Conservation (phyloP, 2,888 invertebrate species). For the Portevinia maculata region DNA sequence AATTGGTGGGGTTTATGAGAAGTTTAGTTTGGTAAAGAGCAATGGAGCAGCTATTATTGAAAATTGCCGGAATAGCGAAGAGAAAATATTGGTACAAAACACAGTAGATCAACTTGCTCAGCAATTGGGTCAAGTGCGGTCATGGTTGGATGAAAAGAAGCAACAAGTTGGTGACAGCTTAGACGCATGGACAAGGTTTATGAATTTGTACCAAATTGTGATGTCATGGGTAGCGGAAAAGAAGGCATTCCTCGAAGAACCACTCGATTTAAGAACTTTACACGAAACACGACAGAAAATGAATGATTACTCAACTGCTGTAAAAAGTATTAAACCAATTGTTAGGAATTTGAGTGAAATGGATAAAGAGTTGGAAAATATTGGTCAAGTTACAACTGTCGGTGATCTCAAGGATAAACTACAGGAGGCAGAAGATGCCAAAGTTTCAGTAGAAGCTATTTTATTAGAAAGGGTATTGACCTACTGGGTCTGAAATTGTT, state of each 20-base stretch:
- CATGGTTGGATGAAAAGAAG: constrained; percentile 92
- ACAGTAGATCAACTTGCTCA: constrained; percentile 90
- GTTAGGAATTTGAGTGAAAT: constrained; percentile 95
- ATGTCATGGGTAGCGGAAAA: constrained; percentile 93
- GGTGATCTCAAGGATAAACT: constrained; percentile 93
- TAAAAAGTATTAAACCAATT: constrained; percentile 94
- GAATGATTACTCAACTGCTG: constrained; percentile 93
- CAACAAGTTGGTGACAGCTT: constrained; percentile 93
- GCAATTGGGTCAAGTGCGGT: constrained; percentile 90
- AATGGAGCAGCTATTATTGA: constrained; percentile 92
- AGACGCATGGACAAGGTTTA: constrained; percentile 94
- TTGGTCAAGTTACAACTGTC: constrained; percentile 91
- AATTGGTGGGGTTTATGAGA: constrained; percentile 88
- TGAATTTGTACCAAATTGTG: constrained; percentile 91
- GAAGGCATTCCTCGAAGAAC: constrained; percentile 90
- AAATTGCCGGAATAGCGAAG: constrained; percentile 90
- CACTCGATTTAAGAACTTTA: constrained; percentile 90
- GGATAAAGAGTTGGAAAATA: constrained; percentile 94
- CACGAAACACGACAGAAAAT: constrained; percentile 92
- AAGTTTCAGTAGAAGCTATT: constrained; percentile 92
- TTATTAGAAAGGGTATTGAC: constrained; percentile 90
- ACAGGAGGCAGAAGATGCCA: constrained; percentile 93
- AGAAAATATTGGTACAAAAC: constrained; percentile 89
- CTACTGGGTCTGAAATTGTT: constrained; percentile 17
- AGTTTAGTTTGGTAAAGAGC: constrained; percentile 89